Conservation (phyloP, 2,113 vertebrate genomes). For the Aphyosemion australe region DNA sequence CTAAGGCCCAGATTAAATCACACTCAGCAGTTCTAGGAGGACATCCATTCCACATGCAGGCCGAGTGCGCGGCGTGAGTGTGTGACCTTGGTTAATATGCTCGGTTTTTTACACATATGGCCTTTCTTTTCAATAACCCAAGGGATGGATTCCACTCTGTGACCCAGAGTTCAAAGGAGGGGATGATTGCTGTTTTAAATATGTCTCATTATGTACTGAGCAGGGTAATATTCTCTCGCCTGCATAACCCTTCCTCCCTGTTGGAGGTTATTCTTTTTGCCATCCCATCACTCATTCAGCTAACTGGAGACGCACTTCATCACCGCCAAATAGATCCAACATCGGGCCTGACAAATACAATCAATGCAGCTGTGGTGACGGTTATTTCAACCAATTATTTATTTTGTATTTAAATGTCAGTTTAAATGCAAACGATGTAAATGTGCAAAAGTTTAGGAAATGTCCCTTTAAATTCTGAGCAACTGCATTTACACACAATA, state of each 20-base stretch:
- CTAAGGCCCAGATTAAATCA: constrained; percentile 69
- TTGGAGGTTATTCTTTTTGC: constrained; percentile 52
- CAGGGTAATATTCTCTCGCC: constrained; percentile 61
- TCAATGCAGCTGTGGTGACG: background rate
- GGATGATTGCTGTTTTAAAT: constrained; percentile 78
- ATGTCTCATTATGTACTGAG: constrained; percentile 75
- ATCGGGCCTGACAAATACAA: constrained; percentile 32
- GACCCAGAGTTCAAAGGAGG: constrained; percentile 68
- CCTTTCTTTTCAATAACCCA: constrained; percentile 72
- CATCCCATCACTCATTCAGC: constrained; percentile 61
- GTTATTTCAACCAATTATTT: background rate
- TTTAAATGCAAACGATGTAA: background rate
- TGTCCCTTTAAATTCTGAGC: no score
- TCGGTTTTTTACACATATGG: constrained; percentile 52
- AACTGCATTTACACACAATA: no score
- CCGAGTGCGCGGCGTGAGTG: constrained; percentile 23
- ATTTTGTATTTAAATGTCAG: background rate
- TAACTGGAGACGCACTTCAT: constrained; percentile 37
- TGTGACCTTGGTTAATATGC: constrained; percentile 73
- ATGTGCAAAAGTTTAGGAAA: no score
- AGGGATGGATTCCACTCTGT: constrained; percentile 68
- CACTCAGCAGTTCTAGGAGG: constrained; percentile 59
- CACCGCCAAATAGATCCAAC: constrained; percentile 23
- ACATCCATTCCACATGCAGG: constrained; percentile 56
- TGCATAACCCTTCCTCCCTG: constrained; percentile 42